These are phyloP conservation scores for Thymelicus lineola DNA, from an alignment of 2,888 invertebrate species.

Conservation along the genomic window DNA sequence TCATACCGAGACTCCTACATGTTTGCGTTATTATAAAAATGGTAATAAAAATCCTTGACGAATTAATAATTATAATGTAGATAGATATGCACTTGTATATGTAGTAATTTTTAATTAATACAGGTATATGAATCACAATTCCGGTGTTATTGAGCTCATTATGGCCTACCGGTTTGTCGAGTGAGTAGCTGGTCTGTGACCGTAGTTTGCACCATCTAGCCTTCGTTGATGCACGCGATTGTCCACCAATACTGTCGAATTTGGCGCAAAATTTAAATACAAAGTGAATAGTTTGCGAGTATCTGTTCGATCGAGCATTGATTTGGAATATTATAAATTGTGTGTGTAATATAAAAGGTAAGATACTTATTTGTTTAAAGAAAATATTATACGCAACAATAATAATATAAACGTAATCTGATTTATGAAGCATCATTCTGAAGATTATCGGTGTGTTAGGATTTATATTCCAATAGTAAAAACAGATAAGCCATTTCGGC, in stretches of 20 bases:
- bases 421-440: no score
- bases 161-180: slow-evolving; percentile 49
- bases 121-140: slow-evolving; percentile 26
- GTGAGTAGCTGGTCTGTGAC: slow-evolving; percentile 45
- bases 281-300: slow-evolving; percentile 28
- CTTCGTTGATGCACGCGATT: slow-evolving; percentile 50
- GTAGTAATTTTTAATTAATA: slow-evolving; percentile 2
- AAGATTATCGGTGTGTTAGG: no score
- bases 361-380: slow-evolving; percentile 3
- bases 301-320: slow-evolving; percentile 10
- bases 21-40: no score
- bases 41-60: no score
- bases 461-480: no score
- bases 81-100: no score
- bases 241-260: slow-evolving; percentile 19
- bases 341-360: slow-evolving; percentile 9
- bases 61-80: no score
- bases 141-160: slow-evolving; percentile 20
- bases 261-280: slow-evolving; percentile 35
- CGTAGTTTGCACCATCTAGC: slow-evolving; percentile 50
- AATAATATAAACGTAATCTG: no score
- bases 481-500: no score
- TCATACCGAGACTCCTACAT: no score
- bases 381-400: neutral
- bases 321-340: slow-evolving; percentile 8